Evolutionary conservation across 2,888 invertebrate genomes (phyloP).

Genomic region (Camponotus fellah): DNA sequence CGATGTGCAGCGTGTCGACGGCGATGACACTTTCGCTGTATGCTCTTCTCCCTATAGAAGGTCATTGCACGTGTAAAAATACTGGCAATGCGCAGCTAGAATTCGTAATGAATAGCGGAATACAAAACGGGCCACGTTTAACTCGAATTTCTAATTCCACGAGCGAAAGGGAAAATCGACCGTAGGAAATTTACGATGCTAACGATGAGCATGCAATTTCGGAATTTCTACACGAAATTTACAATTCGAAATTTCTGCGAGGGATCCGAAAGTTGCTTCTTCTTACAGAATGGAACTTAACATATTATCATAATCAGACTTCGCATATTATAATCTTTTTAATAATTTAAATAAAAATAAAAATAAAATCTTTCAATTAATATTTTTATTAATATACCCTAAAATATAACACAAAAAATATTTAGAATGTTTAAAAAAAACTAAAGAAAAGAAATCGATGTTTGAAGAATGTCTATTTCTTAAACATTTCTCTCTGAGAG

Average conservation of each 20-base stretch:
- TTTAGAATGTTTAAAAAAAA: not conserved
- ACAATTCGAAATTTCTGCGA: not conserved
- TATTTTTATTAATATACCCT: not conserved
- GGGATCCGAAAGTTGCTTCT: not conserved
- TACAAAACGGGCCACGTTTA: constrained; percentile 64
- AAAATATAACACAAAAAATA: not conserved
- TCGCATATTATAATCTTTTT: not conserved
- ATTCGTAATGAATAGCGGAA: constrained; percentile 70
- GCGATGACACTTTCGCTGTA: constrained; percentile 76
- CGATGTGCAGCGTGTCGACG: constrained; percentile 55
- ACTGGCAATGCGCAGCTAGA: constrained; percentile 63
- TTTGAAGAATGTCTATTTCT: not conserved
- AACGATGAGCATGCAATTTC: constrained; percentile 56
- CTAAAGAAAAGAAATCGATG: not conserved
- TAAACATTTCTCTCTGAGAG: not conserved
- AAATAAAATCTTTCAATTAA: not conserved
- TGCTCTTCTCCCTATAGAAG: constrained; percentile 67
- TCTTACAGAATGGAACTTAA: not conserved
- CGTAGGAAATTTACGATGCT: constrained; percentile 69
- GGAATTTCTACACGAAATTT: constrained; percentile 12
- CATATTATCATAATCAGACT: not conserved
- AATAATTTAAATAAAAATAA: not conserved
- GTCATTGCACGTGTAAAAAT: constrained; percentile 76
- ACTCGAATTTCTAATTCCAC: constrained; percentile 77
- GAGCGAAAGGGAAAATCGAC: constrained; percentile 75